Base-by-base conservation (phyloP, 2,113 vertebrate genomes). In the Vireo altiloquus region DNA sequence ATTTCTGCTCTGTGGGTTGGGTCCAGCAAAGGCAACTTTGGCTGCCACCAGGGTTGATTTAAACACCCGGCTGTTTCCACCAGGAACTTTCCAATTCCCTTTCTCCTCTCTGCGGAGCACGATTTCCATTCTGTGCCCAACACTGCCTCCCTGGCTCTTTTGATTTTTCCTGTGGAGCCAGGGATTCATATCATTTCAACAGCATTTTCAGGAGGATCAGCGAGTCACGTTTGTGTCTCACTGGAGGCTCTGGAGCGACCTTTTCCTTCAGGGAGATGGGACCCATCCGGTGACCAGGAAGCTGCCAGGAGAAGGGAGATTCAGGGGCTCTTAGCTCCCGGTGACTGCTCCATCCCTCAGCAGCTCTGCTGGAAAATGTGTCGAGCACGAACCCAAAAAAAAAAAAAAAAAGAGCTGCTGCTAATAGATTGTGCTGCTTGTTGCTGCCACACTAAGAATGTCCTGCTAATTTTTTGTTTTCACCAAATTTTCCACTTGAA, bases 381-480 rank as follows among this genome's bases (percentile, higher is more conserved):
- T 66, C 0, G 5, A 77, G 64, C 59, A 44, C 4, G 4, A 82
- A 28, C 83, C 9, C 40, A 27, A 24, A 23, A 15, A 37, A 11
- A 31, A 30, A 23, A 15, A 37, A 11, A 31, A 27, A 24, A 31
- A 28, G 7, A 7, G 27, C 75, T 33, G 71, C 12, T 46, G 64
- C 64, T 81, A 83, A 93, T 88, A 64, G 82, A 86, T 86, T 17
- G 75, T 52, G 25, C 79, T 33, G 93, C 88, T 92, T 89, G 85
- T 66, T 92, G 79, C 72, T 86, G 15, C 88, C 82, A 68, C 12
- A 0, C 60, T 19, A 64, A 56, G 82, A 84, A 96, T 40, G 90
- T 95, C 94, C 92, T 78, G 90, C 87, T 97, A 92, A 96, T 97
- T 94, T 95, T 92, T 93, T 94, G 92, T 95, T 96, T 95, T 87